These are phyloP conservation scores for Drosophila suboccidentalis DNA, from an alignment of 2,888 invertebrate genomes.

Conservation along the genomic window DNA sequence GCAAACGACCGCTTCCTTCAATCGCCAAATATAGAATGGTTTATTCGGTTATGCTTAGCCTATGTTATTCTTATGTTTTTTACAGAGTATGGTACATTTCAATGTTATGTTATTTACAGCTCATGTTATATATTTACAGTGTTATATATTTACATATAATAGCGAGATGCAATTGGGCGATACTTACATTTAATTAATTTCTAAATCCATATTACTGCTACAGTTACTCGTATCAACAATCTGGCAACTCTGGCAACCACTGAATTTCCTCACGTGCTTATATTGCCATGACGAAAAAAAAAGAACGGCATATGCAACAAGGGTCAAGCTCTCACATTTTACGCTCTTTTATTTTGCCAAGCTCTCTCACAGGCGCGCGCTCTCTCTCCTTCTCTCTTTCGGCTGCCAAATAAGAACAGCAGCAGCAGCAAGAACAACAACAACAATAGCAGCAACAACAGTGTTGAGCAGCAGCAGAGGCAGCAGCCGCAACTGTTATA, in stretches of 20 bases:
- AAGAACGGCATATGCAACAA: slow-evolving; percentile 59
- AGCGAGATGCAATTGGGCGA: too few relatives aligned
- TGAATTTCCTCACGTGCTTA: slow-evolving; percentile 52
- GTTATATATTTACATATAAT: too few relatives aligned
- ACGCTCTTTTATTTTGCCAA: slow-evolving; percentile 3
- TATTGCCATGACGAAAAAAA: slow-evolving; percentile 10
- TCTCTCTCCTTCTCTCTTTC: slow-evolving; percentile 11
- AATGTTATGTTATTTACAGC: too few relatives aligned
- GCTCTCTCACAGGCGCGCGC: neutral
- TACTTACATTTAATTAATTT: too few relatives aligned
- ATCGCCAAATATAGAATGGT: too few relatives aligned
- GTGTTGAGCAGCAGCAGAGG: slow-evolving; percentile 18
- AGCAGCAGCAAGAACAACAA: slow-evolving; percentile 20
- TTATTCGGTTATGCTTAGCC: too few relatives aligned
- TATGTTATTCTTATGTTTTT: too few relatives aligned
- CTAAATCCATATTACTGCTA: too few relatives aligned
- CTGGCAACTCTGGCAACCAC: slow-evolving; percentile 41
- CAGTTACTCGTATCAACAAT: neutral
- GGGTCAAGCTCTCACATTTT: slow-evolving; percentile 44
- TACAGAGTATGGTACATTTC: too few relatives aligned
- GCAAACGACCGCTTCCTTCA: too few relatives aligned
- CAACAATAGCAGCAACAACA: slow-evolving; percentile 11
- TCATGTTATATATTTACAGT: too few relatives aligned
- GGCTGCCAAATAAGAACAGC: slow-evolving; percentile 44
- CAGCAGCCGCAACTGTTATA: slow-evolving; percentile 47